These are phyloP conservation scores for Gallinago solitaria DNA, from an alignment of 2,797 vertebrate species.

Conservation along the genomic window DNA sequence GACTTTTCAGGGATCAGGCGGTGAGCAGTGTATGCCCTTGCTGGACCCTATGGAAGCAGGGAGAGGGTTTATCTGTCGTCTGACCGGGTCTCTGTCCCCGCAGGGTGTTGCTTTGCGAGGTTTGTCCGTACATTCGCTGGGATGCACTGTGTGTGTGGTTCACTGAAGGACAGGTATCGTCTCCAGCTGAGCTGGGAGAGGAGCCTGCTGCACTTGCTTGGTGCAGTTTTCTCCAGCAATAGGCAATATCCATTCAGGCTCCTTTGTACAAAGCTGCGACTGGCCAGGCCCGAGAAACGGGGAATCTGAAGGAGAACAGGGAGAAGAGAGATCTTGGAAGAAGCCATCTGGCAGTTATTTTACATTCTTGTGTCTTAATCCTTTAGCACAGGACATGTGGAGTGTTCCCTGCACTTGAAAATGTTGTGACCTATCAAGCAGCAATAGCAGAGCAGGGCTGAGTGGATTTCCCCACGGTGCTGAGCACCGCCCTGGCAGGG, in stretches of 20 bases:
- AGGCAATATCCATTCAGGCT: neutral
- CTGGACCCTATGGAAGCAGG: neutral
- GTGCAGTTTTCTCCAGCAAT: neutral
- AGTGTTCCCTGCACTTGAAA: neutral
- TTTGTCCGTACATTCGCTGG: neutral
- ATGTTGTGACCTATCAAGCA: neutral
- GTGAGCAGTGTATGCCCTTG: neutral
- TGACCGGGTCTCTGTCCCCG: neutral
- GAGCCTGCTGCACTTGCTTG: neutral
- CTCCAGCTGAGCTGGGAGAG: slow-evolving; percentile 12
- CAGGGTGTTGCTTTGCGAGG: neutral
- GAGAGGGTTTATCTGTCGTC: neutral
- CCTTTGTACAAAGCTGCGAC: neutral
- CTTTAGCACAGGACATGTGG: neutral
- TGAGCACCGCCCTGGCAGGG: neutral
- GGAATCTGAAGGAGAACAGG: neutral
- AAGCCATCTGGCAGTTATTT: neutral
- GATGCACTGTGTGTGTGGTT: neutral
- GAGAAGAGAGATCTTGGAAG: neutral
- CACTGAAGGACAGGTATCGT: neutral
- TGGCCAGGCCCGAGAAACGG: neutral
- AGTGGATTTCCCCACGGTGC: slow-evolving; percentile 19
- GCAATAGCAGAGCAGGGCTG: slow-evolving; percentile 6
- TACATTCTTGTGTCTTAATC: slow-evolving; percentile 16
- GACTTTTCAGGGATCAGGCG: neutral